A percentile compares a stretch with the other conserved stretches of the same genome.
Conservation (phyloP, 92 coral and sea anemone species). For the Nematostella vectensis region DNA sequence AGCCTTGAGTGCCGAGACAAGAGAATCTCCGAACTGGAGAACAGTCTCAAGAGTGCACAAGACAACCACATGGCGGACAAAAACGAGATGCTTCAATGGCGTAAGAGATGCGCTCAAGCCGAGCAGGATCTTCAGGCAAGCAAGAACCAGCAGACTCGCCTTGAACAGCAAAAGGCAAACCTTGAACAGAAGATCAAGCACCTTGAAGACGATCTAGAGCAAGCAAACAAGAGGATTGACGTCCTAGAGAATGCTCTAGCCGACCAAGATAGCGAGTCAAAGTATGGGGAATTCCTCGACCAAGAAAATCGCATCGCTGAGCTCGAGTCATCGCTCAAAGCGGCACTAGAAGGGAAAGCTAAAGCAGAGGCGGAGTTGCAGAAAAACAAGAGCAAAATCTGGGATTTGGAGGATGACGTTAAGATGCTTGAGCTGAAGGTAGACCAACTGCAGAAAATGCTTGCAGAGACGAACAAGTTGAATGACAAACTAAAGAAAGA, state of each 20-base stretch:
- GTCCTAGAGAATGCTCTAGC: constrained; percentile 57
- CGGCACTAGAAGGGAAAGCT: constrained; percentile 47
- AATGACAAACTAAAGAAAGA: constrained; percentile 73
- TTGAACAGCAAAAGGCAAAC: constrained; percentile 32
- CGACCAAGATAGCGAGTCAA: constrained; percentile 37
- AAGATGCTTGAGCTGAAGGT: constrained; percentile 45
- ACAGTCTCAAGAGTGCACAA: constrained; percentile 51
- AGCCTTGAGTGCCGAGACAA: constrained; percentile 43
- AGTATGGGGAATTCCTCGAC: constrained; percentile 31
- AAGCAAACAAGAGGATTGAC: constrained; percentile 43
- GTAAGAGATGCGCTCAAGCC: constrained; percentile 49
- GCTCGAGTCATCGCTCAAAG: constrained; percentile 56
- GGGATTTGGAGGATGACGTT: constrained; percentile 64
- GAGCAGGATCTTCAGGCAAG: constrained; percentile 64
- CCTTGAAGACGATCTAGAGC: constrained; percentile 57
- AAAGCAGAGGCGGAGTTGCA: constrained; percentile 55
- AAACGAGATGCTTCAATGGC: constrained; percentile 63
- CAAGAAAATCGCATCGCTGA: constrained; percentile 38
- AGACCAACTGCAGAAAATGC: constrained; percentile 48
- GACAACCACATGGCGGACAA: constrained; percentile 77
- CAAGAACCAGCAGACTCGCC: constrained; percentile 35
- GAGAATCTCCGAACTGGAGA: constrained; percentile 52
- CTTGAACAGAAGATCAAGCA: constrained; percentile 50
- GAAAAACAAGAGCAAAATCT: constrained; percentile 46
- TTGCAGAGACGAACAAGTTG: constrained; percentile 57